Evolutionary conservation across 1,140 invertebrate genomes (phyloP).

Genomic region (Vollenhovia emeryi): DNA sequence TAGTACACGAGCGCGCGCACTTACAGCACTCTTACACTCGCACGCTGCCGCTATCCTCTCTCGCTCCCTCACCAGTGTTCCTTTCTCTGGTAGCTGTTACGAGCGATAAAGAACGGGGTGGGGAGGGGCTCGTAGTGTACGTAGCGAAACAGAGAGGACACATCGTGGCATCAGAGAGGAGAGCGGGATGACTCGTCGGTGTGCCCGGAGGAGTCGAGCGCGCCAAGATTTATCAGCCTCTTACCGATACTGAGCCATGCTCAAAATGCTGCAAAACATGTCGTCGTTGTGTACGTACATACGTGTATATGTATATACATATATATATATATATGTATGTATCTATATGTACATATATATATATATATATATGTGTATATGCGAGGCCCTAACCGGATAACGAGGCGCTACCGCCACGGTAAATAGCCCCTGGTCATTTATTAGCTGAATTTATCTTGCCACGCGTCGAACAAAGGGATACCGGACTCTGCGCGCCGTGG

Average conservation of each 20-base stretch:
- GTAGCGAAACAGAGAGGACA: background rate
- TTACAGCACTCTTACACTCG: background rate
- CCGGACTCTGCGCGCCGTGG: conserved; percentile 67
- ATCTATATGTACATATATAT: too few relatives aligned
- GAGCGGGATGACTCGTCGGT: conserved; percentile 57
- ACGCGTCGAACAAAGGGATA: conserved; percentile 81
- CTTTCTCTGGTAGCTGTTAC: conserved; percentile 21
- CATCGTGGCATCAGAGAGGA: conserved; percentile 48
- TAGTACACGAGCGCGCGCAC: conserved; percentile 8
- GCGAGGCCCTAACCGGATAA: conserved; percentile 76
- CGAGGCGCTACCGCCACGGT: conserved; percentile 82
- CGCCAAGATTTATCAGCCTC: conserved; percentile 82
- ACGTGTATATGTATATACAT: too few relatives aligned
- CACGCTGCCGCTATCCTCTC: background rate
- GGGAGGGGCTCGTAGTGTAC: background rate
- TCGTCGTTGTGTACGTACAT: conserved; percentile 56
- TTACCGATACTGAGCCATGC: conserved; percentile 81
- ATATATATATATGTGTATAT: conserved; percentile 38
- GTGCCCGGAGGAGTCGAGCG: conserved; percentile 55
- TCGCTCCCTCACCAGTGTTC: background rate
- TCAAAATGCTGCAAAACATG: conserved; percentile 83
- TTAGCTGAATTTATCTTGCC: conserved; percentile 83
- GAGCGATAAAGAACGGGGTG: conserved; percentile 25
- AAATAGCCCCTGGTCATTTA: conserved; percentile 82
- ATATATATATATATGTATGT: too few relatives aligned